phyloP scores from a whole-genome alignment of 2,797 vertebrate species.

The Crypturellus tataupa region DNA sequence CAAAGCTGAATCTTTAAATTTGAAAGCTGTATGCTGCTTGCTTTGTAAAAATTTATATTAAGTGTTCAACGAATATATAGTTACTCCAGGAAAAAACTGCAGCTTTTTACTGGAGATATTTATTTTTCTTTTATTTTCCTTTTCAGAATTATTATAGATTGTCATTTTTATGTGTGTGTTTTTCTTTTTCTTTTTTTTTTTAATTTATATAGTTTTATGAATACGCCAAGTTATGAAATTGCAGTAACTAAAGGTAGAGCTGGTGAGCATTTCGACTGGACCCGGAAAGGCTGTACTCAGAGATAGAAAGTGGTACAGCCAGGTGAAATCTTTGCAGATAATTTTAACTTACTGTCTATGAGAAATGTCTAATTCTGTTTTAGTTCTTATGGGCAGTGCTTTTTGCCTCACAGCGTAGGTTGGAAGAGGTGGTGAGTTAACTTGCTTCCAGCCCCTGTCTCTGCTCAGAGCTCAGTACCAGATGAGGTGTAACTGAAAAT shows the following conservation, averaged over 20 bases:
- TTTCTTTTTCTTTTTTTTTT: rapidly evolving
- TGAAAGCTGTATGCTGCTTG: not conserved
- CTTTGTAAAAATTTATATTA: not conserved
- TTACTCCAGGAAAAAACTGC: not conserved
- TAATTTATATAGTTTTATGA: rapidly evolving
- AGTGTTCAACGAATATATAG: not conserved
- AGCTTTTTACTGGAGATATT: not conserved
- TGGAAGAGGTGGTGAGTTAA: not conserved
- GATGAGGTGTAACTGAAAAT: not conserved
- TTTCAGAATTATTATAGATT: not conserved
- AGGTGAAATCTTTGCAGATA: not conserved
- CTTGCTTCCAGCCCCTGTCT: not conserved
- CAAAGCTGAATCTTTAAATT: not conserved
- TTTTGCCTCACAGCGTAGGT: not conserved
- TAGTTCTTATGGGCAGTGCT: not conserved
- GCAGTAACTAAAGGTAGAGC: not conserved
- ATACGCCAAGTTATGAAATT: rapidly evolving
- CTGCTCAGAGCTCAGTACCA: not conserved
- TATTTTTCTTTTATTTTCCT: not conserved
- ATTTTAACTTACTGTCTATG: not conserved
- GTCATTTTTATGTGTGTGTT: not conserved
- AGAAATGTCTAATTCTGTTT: not conserved
- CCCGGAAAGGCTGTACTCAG: not conserved
- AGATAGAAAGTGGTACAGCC: not conserved
- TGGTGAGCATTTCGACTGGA: not conserved